phyloP scores from a whole-genome alignment of 2,797 vertebrate species.

The Danio kyathit region DNA sequence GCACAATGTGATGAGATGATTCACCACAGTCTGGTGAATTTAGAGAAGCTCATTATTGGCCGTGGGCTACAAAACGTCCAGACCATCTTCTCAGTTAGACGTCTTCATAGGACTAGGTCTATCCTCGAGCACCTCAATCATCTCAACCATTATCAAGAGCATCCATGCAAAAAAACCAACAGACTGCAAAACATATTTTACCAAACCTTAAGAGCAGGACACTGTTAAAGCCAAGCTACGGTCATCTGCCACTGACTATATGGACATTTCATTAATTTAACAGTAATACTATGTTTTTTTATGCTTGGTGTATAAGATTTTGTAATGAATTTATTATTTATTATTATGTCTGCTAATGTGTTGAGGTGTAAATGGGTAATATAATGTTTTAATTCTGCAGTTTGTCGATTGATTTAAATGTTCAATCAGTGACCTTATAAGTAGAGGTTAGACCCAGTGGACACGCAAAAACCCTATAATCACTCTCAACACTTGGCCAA shows the following conservation, averaged over 20 bases:
- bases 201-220: background rate
- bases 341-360: background rate
- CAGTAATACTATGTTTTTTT: too few species aligned
- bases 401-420: background rate
- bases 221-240: background rate
- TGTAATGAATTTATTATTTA: background rate
- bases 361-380: background rate
- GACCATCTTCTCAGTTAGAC: conserved; percentile 3
- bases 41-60: conserved; percentile 39
- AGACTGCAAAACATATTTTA: background rate
- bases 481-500: conserved; percentile 9
- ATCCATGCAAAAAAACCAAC: background rate
- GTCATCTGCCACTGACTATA: background rate
- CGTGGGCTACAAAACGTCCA: conserved; percentile 24
- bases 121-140: conserved; percentile 17
- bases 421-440: background rate
- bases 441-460: background rate
- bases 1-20: conserved; percentile 23
- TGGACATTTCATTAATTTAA: background rate
- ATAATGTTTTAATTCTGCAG: background rate
- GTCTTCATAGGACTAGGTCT: conserved; percentile 22
- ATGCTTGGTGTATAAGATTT: background rate
- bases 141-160: background rate
- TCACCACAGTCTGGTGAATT: conserved; percentile 29
- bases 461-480: background rate